phyloP scores from a whole-genome alignment of 2,797 vertebrate genomes.

The Babyrousa celebensis region DNA sequence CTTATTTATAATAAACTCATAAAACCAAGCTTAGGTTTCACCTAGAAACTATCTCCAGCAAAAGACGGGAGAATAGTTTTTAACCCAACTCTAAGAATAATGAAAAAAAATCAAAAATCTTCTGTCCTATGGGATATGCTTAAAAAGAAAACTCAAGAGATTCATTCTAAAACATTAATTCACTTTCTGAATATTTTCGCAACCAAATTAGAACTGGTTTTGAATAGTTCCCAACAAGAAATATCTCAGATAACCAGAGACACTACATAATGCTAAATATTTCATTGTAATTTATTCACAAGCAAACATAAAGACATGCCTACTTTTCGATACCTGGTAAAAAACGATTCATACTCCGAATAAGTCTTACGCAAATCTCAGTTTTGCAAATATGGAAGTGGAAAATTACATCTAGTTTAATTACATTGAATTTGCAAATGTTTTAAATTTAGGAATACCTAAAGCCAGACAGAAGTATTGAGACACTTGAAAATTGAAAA shows the following conservation, averaged over 20 bases:
- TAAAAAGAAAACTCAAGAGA: constrained; percentile 52
- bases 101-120: constrained; percentile 42
- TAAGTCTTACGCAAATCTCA: constrained; percentile 58
- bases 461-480: constrained; percentile 49
- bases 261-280: constrained; percentile 15
- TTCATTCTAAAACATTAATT: constrained; percentile 61
- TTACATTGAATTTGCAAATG: constrained; percentile 45
- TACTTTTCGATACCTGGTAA: background rate
- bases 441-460: constrained; percentile 62
- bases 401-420: constrained; percentile 58
- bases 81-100: constrained; percentile 22
- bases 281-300: constrained; percentile 4
- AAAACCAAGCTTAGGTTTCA: constrained; percentile 53
- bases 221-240: constrained; percentile 61
- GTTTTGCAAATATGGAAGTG: constrained; percentile 64
- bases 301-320: constrained; percentile 5
- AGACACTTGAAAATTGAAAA: constrained; percentile 77
- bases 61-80: constrained; percentile 63
- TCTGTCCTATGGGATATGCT: background rate
- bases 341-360: background rate
- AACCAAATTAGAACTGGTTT: constrained; percentile 39
- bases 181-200: constrained; percentile 63
- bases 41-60: constrained; percentile 65
- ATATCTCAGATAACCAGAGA: background rate
- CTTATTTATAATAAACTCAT: constrained; percentile 50